These are phyloP conservation scores for Matsumyia berberina DNA, from an alignment of 2,888 invertebrate species.

Conservation along the genomic window DNA sequence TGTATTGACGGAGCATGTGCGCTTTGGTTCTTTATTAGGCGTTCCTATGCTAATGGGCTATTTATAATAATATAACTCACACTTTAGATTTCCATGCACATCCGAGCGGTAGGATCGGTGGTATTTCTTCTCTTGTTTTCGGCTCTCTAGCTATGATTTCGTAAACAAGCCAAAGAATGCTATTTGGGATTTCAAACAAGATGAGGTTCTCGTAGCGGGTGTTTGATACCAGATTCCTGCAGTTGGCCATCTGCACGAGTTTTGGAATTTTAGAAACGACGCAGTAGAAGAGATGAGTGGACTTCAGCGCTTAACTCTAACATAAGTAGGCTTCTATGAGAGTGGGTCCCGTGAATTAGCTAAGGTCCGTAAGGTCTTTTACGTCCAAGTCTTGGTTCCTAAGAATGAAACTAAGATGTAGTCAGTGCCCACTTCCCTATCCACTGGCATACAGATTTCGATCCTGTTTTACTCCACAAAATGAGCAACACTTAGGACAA, in stretches of 20 bases:
- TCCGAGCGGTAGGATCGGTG: not conserved
- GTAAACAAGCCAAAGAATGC: conserved; percentile 26
- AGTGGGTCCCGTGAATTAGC: no score
- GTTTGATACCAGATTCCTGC: not conserved
- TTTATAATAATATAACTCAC: conserved; percentile 68
- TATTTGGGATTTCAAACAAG: not conserved
- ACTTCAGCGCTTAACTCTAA: no score
- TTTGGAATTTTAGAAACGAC: not conserved
- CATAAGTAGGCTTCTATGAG: no score
- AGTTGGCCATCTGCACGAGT: not conserved
- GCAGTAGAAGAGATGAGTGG: not conserved
- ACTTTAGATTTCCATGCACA: conserved; percentile 49
- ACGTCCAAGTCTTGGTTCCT: no score
- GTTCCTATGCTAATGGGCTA: conserved; percentile 45
- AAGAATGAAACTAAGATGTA: no score
- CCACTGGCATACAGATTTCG: no score
- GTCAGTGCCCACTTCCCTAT: no score
- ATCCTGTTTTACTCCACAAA: no score
- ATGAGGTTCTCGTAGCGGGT: not conserved
- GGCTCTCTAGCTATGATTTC: conserved; percentile 7
- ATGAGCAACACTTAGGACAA: no score
- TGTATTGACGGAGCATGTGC: conserved; percentile 41
- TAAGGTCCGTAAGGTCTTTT: no score
- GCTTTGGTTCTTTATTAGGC: conserved; percentile 25
- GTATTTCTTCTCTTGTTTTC: conserved; percentile 2